Evolutionary conservation across 2,888 invertebrate genomes (phyloP), one percentile per base, ranked within the genome.

Genomic region (Marronus borbonicus): DNA sequence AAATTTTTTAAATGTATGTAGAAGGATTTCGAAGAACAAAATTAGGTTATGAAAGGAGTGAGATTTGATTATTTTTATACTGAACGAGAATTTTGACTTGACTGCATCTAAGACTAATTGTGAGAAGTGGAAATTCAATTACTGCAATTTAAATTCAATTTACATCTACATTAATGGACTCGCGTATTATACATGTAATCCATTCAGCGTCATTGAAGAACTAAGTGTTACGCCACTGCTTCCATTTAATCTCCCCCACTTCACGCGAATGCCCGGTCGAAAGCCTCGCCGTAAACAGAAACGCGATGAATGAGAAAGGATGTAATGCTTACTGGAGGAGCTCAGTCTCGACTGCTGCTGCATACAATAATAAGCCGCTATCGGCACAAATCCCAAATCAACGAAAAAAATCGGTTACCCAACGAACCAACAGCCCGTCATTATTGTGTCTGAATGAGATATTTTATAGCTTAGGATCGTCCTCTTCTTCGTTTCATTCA

Each of bases 221-320:
- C 10, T 31, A 12, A 2, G 44, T 39, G 68, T 58, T 62, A 24
- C 72, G 77, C 77, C 77, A 72, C 72, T 77, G 77, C 8, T 62
- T 68, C 28, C 68, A 28, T 28, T 62, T 75, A 20, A 62, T 77
- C 44, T 20, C 69, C 55, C 76, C 76, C 76, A 77, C 76, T 66
- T 49, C 65, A n/a, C 5, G 17, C 28, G n/a, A 39, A 7, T 39
- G 58, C 28, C 58, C 76, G 58, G 55, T 68, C 50, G 68, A 50
- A 44, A 68, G 49, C 68, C 50, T 14, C 14, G 50, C 12, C 58
- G 69, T 69, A 77, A 77, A 77, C 76, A 76, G 60, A 66, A 39
- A 55, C 58, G 76, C 69, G 20, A 55, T 77, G 76, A 77, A 77
- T 77, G 76, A 60, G 68, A 62, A 62, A 28, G 64, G 64, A 75